These are phyloP conservation scores for Syngnathus floridae DNA, from an alignment of 2,113 vertebrate species.

Conservation along the genomic window DNA sequence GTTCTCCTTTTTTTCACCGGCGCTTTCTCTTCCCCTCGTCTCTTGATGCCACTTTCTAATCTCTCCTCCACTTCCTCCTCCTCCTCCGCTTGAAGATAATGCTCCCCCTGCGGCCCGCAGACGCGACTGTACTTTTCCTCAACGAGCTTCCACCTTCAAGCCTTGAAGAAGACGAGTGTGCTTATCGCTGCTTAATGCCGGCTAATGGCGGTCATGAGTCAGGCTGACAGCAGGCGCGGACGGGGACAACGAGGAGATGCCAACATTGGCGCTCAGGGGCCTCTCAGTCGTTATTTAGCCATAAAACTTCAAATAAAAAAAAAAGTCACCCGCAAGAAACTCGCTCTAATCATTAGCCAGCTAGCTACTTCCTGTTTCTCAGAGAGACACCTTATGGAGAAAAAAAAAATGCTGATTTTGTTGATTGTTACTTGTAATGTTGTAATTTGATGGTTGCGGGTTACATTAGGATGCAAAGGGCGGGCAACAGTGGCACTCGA, in stretches of 20 bases:
- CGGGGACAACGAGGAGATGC: slow-evolving; percentile 11
- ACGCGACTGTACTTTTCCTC: slow-evolving; percentile 1
- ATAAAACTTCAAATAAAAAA: background rate
- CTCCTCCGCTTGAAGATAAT: background rate
- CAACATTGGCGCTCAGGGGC: background rate
- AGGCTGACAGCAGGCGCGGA: slow-evolving; percentile 11
- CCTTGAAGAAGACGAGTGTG: slow-evolving; percentile 12
- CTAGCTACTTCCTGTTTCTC: background rate
- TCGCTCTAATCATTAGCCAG: background rate
- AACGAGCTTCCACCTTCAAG: slow-evolving; percentile 22
- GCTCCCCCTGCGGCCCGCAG: background rate
- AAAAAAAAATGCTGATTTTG: background rate
- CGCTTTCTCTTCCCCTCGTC: slow-evolving; percentile 9
- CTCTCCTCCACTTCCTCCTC: background rate
- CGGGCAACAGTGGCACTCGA: background rate
- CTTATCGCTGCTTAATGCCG: slow-evolving; percentile 13
- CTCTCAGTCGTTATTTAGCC: background rate
- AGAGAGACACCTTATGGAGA: background rate
- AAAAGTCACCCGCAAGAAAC: background rate
- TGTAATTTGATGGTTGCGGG: no score
- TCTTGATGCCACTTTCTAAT: background rate
- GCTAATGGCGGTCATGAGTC: slow-evolving; percentile 18
- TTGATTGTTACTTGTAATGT: background rate
- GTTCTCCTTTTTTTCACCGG: slow-evolving; percentile 5
- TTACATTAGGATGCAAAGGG: no score